A percentile compares a stretch with the other conserved stretches of the same genome.
Conservation (phyloP, 2,113 vertebrate species). For the Laticauda laticaudata region DNA sequence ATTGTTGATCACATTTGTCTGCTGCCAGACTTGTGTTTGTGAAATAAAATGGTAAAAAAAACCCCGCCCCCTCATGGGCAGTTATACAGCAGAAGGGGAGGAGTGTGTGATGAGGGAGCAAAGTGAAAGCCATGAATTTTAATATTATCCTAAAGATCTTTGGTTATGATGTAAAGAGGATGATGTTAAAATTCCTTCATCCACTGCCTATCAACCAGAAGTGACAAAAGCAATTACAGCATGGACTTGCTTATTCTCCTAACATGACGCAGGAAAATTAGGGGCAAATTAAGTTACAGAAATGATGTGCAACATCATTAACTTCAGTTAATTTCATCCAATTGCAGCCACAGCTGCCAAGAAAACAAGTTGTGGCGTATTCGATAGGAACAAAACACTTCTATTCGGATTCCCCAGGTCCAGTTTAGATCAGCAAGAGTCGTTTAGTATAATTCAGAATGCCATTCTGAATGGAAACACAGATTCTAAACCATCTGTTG, state of each 20-base stretch:
- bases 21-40: background rate
- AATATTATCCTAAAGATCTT: background rate
- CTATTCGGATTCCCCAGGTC: conserved; percentile 24
- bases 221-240: conserved; percentile 2
- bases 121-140: background rate
- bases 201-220: background rate
- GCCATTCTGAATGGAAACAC: accelerated
- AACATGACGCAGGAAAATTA: conserved; percentile 35
- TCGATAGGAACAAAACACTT: conserved; percentile 12
- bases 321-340: conserved; percentile 35
- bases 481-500: background rate
- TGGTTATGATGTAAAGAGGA: background rate
- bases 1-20: background rate
- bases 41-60: background rate
- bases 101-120: background rate
- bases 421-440: conserved; percentile 28
- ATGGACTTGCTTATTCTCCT: conserved; percentile 9
- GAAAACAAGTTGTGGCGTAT: conserved; percentile 13
- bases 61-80: background rate
- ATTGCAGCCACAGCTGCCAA: conserved; percentile 43
- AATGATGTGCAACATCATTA: conserved; percentile 24
- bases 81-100: background rate
- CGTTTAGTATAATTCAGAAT: background rate
- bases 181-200: background rate
- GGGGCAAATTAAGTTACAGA: conserved; percentile 39